These are phyloP conservation scores for Pontoporia blainvillei DNA, from an alignment of 2,113 vertebrate species.

Conservation along the genomic window DNA sequence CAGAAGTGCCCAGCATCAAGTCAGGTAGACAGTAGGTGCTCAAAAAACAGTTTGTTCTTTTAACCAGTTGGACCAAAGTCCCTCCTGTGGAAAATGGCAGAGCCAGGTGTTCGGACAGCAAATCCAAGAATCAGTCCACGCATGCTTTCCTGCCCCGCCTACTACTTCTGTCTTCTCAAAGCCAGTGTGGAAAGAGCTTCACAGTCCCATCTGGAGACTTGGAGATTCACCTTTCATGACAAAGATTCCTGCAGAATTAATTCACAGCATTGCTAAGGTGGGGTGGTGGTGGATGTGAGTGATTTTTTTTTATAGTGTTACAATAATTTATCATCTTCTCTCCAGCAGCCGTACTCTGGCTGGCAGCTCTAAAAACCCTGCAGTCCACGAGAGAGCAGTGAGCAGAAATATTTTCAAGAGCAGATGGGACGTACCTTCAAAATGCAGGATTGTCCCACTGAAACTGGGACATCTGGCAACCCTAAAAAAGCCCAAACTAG, in stretches of 20 bases:
- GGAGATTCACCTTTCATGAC: constrained; percentile 68
- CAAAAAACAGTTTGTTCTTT: background rate
- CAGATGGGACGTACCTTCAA: constrained; percentile 83
- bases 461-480: constrained; percentile 83
- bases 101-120: background rate
- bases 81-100: constrained; percentile 1
- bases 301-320: constrained; percentile 72
- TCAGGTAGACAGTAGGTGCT: background rate
- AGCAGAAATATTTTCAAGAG: constrained; percentile 83
- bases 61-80: background rate
- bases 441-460: constrained; percentile 81
- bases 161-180: background rate
- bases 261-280: constrained; percentile 67
- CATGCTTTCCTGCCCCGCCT: background rate
- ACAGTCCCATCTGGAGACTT: constrained; percentile 50
- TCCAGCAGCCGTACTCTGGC: constrained; percentile 75
- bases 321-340: constrained; percentile 79
- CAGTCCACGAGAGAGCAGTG: constrained; percentile 78
- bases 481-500: constrained; percentile 78
- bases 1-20: background rate
- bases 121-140: background rate
- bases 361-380: constrained; percentile 78
- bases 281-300: constrained; percentile 42
- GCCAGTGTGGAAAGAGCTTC: background rate
- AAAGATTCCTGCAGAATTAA: constrained; percentile 68